Percentiles rank a stretch among this genome's conserved stretches.
Conservation (phyloP, 2,888 invertebrate genomes). For the Busseola fusca region DNA sequence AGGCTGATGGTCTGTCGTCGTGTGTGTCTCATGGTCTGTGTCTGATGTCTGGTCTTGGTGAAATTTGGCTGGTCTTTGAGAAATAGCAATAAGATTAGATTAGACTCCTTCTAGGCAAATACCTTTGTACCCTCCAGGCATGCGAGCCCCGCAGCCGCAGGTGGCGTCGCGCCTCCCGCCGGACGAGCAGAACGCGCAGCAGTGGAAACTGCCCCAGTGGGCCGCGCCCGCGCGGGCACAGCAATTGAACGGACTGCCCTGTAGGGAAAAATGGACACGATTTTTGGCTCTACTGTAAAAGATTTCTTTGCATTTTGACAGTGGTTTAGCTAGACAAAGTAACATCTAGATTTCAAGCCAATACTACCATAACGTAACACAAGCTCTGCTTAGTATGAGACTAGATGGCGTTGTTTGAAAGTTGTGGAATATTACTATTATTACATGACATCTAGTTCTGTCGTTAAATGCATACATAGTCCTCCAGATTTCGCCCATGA, state of each 20-base stretch:
- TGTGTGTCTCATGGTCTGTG: too few relatives aligned
- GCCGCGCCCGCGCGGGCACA: conserved; percentile 90
- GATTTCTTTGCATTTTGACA: background rate
- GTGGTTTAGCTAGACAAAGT: background rate
- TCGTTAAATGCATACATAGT: background rate
- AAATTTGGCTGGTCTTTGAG: too few relatives aligned
- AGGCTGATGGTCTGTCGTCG: too few relatives aligned
- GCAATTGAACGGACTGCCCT: conserved; percentile 92
- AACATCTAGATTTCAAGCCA: background rate
- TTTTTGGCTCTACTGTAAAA: background rate
- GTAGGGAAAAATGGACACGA: conserved; percentile 18
- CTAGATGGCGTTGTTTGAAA: too few relatives aligned
- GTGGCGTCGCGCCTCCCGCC: conserved; percentile 91
- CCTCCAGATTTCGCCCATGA: too few relatives aligned
- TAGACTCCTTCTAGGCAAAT: too few relatives aligned
- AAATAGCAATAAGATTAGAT: too few relatives aligned
- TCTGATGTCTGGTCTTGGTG: too few relatives aligned
- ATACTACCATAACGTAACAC: too few relatives aligned
- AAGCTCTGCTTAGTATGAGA: too few relatives aligned
- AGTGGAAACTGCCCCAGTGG: conserved; percentile 93
- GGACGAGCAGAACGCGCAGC: conserved; percentile 94
- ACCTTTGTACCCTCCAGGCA: conserved; percentile 92
- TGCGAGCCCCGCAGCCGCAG: conserved; percentile 93
- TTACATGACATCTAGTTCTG: background rate
- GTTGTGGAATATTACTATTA: too few relatives aligned